A percentile compares a stretch with the other conserved stretches of the same genome.
These are phyloP conservation scores for Artibeus jamaicensis DNA, from an alignment of 2,797 vertebrate species.

Conservation along the genomic window DNA sequence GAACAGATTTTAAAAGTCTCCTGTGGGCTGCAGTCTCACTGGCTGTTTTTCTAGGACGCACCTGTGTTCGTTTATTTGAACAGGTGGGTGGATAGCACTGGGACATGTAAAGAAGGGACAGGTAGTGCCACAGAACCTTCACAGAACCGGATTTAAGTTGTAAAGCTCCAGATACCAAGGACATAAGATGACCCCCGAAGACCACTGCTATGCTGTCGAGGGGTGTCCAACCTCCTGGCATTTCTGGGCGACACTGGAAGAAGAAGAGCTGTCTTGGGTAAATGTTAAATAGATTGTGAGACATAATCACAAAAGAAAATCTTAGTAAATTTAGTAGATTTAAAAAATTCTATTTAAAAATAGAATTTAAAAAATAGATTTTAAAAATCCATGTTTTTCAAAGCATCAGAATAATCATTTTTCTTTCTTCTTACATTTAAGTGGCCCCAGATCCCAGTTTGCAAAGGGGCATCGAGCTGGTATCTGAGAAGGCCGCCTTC, in stretches of 20 bases:
- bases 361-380: too few species aligned
- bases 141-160: neutral
- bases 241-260: too few species aligned
- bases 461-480: neutral
- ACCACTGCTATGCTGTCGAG: neutral
- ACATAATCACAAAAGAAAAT: too few species aligned
- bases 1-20: neutral
- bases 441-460: neutral
- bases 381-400: neutral
- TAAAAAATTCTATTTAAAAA: too few species aligned
- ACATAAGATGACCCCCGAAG: neutral
- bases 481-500: neutral
- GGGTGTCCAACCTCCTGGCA: too few species aligned
- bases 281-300: too few species aligned
- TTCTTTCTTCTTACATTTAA: constrained; percentile 25
- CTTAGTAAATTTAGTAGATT: too few species aligned
- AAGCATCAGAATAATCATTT: neutral
- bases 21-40: neutral
- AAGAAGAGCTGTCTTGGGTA: too few species aligned
- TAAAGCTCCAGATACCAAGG: neutral
- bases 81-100: neutral
- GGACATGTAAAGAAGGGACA: neutral
- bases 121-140: neutral
- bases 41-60: neutral
- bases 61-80: neutral